These are phyloP conservation scores for Cerceris ruficornis DNA, from an alignment of 2,888 invertebrate genomes.

Conservation along the genomic window DNA sequence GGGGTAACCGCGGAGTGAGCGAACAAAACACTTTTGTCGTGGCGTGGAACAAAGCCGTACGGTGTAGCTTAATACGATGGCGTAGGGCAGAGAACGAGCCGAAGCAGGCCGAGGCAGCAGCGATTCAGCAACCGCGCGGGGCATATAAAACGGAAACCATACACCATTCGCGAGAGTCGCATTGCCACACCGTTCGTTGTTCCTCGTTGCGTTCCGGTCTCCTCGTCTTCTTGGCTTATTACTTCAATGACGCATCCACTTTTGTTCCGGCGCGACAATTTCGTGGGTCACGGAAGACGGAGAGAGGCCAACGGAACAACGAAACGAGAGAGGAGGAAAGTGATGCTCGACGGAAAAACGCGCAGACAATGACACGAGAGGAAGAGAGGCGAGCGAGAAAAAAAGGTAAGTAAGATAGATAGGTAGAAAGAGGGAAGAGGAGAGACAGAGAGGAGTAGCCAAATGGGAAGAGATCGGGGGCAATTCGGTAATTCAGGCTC, in stretches of 20 bases:
- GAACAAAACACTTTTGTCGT: slow-evolving; percentile 76
- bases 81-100: slow-evolving; percentile 27
- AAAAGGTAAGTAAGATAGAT: neutral
- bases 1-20: slow-evolving; percentile 51
- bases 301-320: neutral
- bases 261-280: slow-evolving; percentile 12
- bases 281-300: neutral
- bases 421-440: neutral
- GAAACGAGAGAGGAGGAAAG: too few relatives aligned
- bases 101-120: slow-evolving; percentile 43
- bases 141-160: slow-evolving; percentile 73
- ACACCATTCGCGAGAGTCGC: slow-evolving; percentile 62
- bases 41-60: slow-evolving; percentile 64
- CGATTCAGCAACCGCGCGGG: slow-evolving; percentile 71
- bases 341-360: neutral
- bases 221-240: slow-evolving; percentile 16
- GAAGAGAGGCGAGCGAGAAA: neutral
- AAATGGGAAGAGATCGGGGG: slow-evolving; percentile 12
- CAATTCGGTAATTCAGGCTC: slow-evolving; percentile 20
- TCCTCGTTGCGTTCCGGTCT: slow-evolving; percentile 29
- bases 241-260: slow-evolving; percentile 7
- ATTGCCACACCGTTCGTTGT: slow-evolving; percentile 36
- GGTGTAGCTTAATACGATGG: slow-evolving; percentile 45
- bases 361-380: neutral
- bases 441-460: slow-evolving; percentile 2